A percentile compares a stretch with the other conserved stretches of the same genome.
Conservation (phyloP, 2,888 invertebrate species). For the Athalia circularis region DNA sequence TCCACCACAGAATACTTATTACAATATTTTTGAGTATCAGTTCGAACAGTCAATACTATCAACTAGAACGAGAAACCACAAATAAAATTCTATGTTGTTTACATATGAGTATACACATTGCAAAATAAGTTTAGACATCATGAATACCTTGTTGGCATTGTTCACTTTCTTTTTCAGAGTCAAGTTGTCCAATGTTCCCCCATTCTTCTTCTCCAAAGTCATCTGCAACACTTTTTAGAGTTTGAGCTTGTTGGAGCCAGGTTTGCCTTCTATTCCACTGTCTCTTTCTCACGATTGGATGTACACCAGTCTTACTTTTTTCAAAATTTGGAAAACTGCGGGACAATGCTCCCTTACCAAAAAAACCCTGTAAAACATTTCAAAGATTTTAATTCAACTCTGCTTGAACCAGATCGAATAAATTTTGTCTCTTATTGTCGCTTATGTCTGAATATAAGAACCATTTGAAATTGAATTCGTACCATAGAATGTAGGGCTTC, state of each 20-base stretch:
- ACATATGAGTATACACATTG: too few relatives aligned
- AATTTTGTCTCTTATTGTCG: not conserved
- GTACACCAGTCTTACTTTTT: constrained; percentile 71
- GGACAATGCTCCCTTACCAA: constrained; percentile 84
- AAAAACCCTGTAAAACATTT: constrained; percentile 77
- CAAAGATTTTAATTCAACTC: constrained; percentile 33
- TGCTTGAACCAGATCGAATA: constrained; percentile 5
- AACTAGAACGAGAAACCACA: too few relatives aligned
- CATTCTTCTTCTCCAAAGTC: constrained; percentile 45
- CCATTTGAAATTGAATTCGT: constrained; percentile 46
- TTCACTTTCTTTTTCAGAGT: constrained; percentile 45
- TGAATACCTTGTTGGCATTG: not conserved
- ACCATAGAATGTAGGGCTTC: constrained; percentile 79
- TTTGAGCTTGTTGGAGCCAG: constrained; percentile 74
- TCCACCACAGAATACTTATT: too few relatives aligned
- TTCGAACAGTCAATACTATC: too few relatives aligned
- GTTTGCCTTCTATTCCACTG: constrained; percentile 79
- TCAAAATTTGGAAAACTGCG: constrained; percentile 76
- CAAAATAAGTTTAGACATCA: too few relatives aligned
- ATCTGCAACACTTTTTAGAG: constrained; percentile 58
- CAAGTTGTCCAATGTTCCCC: not conserved
- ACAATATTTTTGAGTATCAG: too few relatives aligned
- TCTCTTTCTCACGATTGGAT: constrained; percentile 77
- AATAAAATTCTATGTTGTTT: too few relatives aligned
- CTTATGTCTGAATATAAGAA: not conserved